Evolutionary conservation across 1,140 invertebrate genomes (phyloP), one percentile per base, ranked within the genome.

Genomic region (Tetragnatha versicolor): DNA sequence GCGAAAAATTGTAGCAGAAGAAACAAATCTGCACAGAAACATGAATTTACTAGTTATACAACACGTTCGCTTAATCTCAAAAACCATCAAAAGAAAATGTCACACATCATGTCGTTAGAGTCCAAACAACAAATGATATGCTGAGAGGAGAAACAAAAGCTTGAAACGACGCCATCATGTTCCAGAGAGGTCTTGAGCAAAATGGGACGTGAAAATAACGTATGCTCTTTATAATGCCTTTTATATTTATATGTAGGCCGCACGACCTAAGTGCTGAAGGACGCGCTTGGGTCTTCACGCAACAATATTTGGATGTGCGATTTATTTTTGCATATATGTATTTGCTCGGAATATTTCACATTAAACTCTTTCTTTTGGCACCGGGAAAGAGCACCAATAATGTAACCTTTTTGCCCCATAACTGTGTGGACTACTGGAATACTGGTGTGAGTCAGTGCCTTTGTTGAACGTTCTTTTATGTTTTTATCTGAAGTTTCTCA

Each of bases 311-410:
- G 3, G 12, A 12, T 17, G 31, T 70, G 31, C 39, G 68, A 31
- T 70, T 70, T 66, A 53, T 53, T 65, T 66, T 77, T 77, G 33
- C 60, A 77, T 77, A 77, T 53, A 77, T 77, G 60, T 65, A 77
- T 53, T 47, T 77, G 73, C 73, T 60, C 1, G 39, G 61, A 77
- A 65, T 77, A 42, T 66, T 77, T 65, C 66, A 42, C 60, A 65
- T 65, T 77, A 65, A 77, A 65, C 31, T 45, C 31, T 66, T 77
- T 55, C 27, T 53, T 77, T 29, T 25, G 49, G 37, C 27, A 60
- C 29, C 37, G 42, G 37, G 61, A n/a, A 14, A 42, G 42, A 47
- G 39, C 58, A 20, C 20, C 51, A 39, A 60, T 77, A 77, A 77
- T 77, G 73, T 63, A 31, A 63, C 25, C 61, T 53, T 22, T 70